These are phyloP conservation scores for Andrena trimmerana DNA, from an alignment of 2,888 invertebrate genomes.

Conservation along the genomic window DNA sequence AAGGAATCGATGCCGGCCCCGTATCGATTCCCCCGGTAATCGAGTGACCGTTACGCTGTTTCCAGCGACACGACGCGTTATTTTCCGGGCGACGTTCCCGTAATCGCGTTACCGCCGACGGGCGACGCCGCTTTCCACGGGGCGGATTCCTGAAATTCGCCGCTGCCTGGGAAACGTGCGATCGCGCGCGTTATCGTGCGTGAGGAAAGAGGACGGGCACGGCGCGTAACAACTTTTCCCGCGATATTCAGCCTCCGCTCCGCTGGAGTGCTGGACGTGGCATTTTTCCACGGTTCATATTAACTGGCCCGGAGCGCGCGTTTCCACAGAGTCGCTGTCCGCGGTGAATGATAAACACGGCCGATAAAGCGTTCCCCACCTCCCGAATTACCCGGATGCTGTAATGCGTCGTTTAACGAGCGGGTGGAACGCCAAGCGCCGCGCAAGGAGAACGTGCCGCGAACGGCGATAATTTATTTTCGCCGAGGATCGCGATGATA, in stretches of 20 bases:
- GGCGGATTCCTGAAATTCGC: slow-evolving; percentile 38
- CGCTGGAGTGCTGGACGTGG: neutral
- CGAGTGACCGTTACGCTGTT: slow-evolving; percentile 40
- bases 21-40: slow-evolving; percentile 34
- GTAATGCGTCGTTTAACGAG: neutral
- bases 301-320: neutral
- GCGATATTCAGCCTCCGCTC: slow-evolving; percentile 16
- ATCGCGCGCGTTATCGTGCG: slow-evolving; percentile 15
- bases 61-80: slow-evolving; percentile 41
- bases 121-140: slow-evolving; percentile 41
- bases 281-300: slow-evolving; percentile 21
- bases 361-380: neutral
- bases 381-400: slow-evolving; percentile 28
- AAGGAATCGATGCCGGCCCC: neutral
- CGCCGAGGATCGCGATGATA: slow-evolving; percentile 47
- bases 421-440: neutral
- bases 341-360: slow-evolving; percentile 38
- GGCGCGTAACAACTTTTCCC: slow-evolving; percentile 36
- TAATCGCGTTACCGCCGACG: slow-evolving; percentile 43
- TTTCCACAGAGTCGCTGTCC: neutral
- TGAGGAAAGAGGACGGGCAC: neutral
- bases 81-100: slow-evolving; percentile 36
- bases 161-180: slow-evolving; percentile 6
- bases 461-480: slow-evolving; percentile 47
- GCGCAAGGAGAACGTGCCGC: neutral